These are phyloP conservation scores for Drosophila melanogaster DNA, from an alignment of 1,140 invertebrate species.

Conservation along the genomic window Release_6_plus_ISO1_MT NT_037436.4:21854001-21854500, in stretches of 20 bases:
- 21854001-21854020: conserved; percentile 30
- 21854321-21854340: too few species aligned
- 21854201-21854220: neutral
- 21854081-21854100: conserved; percentile 76
- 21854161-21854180: conserved; percentile 85
- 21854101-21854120: conserved; percentile 97
- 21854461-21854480: conserved; percentile 44
- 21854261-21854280: neutral
- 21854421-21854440: conserved; percentile 17
- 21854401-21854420: conserved; percentile 6
- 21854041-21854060: neutral
- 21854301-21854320: too few species aligned
- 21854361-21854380: neutral
- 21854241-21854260: neutral
- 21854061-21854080: neutral
- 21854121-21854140: conserved; percentile 97
- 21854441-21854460: conserved; percentile 36
- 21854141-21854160: conserved; percentile 97
- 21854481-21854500: conserved; percentile 83
- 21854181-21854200: neutral
- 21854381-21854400: neutral
- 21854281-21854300: neutral
- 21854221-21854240: neutral
- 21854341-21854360: neutral
- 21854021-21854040: neutral